Evolutionary conservation across 2,113 vertebrate species (phyloP).

Genomic region (cattle (Bos taurus)): ARS-UCD2.0 NC_037345.1:27828501-27829000

Average conservation of each 20-base stretch:
- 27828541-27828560: not conserved
- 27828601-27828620: not conserved
- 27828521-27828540: not conserved
- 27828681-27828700: not conserved
- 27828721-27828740: not conserved
- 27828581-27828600: not conserved
- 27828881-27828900: not conserved
- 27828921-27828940: not conserved
- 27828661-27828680: not conserved
- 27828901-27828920: not conserved
- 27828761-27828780: not conserved
- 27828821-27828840: not conserved
- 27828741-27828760: not conserved
- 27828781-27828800: accelerated
- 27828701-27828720: not conserved
- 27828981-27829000: not conserved
- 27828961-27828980: not conserved
- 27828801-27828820: not conserved
- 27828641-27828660: not conserved
- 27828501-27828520: not conserved
- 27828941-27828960: not conserved
- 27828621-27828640: not conserved
- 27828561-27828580: not conserved
- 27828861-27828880: not conserved
- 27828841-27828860: not conserved